Conservation (phyloP, 2,888 invertebrate genomes). For the Girardia tigrina region DNA sequence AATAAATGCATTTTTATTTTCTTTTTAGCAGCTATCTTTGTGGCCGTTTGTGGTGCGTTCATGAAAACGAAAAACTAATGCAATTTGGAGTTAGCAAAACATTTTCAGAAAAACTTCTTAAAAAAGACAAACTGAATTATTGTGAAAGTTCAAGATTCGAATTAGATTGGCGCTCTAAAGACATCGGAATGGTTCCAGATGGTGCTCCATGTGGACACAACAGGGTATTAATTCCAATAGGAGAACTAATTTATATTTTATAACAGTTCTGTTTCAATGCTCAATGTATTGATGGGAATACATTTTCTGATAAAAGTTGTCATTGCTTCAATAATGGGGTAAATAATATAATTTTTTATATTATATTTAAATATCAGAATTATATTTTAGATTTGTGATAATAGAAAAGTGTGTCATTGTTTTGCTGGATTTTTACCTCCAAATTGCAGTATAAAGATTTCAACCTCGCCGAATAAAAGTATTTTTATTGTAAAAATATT, state of each 20-base stretch:
- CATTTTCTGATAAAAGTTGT: neutral
- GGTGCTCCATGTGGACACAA: neutral
- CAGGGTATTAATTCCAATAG: neutral
- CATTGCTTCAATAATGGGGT: neutral
- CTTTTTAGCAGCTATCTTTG: too few species aligned
- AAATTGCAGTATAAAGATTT: neutral
- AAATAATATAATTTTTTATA: neutral
- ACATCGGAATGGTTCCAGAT: neutral
- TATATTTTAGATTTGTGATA: neutral
- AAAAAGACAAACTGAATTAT: neutral
- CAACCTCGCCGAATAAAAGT: too few species aligned
- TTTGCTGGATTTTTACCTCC: neutral
- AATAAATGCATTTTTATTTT: too few species aligned
- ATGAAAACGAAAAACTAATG: conserved; percentile 6
- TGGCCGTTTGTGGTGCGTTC: neutral
- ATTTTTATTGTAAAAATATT: too few species aligned
- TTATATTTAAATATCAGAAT: neutral
- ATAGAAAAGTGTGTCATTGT: neutral
- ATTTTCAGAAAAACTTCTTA: neutral
- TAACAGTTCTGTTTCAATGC: neutral
- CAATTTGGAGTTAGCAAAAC: neutral
- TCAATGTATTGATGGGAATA: neutral
- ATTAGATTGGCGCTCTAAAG: neutral
- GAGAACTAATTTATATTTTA: neutral
- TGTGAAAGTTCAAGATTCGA: neutral